Base-by-base conservation (phyloP, 2,888 invertebrate genomes). In the Diaphora mendica region DNA sequence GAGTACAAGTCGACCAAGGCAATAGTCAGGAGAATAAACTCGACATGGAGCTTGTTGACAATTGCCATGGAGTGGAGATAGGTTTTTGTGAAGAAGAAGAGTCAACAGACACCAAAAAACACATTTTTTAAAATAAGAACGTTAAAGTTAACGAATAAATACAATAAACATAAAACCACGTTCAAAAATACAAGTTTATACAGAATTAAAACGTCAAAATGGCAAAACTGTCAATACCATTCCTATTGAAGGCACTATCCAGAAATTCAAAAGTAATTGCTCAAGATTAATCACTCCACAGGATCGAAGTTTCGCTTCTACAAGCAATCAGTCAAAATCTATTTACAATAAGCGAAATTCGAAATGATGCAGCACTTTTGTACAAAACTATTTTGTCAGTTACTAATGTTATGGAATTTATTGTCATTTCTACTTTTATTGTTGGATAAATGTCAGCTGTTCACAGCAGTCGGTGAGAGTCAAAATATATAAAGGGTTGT, bases 221-320 rank as follows among this genome's bases (percentile, higher is more conserved):
- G 55, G 68, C 71, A 76, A 79, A 77, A 81, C 71, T 79, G 71
- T 78, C 79, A 82, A 77, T 79, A 70, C 76, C 35, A 23, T 35
- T n/a, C 51, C 71, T 69, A 76, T 84, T 78, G 78, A 75, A 74
- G 11, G 39, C 51, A 66, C 42, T 64, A 75, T 71, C 67, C 39
- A 72, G 65, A 68, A 76, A 75, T 71, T 78, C 73, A 68, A 48
- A 77, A 77, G 76, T 83, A 83, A 83, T 84, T 78, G 78, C 75
- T 73, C 73, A 66, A 78, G 65, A 84, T 84, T 84, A 84, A 84
- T 84, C 83, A 84, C 82, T 39, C 84, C 30, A 72, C 71, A 64
- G 83, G 80, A 72, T 75, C 73, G 42, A 33, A 59, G 42, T 65
- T 42, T 44, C 30, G 13, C 35, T 67, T 35, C 64, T 59, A 75